Evolutionary conservation across 1,140 invertebrate genomes (phyloP).

Genomic region (Orchesella cincta): DNA sequence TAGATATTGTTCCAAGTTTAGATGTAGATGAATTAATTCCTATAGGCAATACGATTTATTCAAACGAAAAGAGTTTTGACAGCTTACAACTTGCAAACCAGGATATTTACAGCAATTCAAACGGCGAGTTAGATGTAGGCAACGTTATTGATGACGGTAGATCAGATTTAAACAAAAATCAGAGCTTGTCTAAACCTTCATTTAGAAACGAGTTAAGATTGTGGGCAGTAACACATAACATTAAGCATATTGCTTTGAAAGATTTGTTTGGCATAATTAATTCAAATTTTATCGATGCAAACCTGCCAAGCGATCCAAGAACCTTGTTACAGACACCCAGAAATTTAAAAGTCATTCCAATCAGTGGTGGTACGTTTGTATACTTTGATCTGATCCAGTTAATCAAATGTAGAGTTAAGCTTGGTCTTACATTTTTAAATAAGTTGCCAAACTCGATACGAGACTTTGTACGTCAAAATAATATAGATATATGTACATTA

Average conservation of each 20-base stretch:
- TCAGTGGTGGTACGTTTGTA: not conserved
- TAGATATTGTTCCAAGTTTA: not conserved
- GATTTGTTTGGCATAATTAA: not conserved
- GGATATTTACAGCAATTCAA: not conserved
- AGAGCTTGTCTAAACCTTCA: not conserved
- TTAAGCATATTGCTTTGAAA: not conserved
- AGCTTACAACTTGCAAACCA: not conserved
- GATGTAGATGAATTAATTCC: not conserved
- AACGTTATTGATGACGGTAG: not conserved
- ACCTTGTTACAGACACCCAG: slow-evolving; percentile 2
- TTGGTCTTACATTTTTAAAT: not conserved
- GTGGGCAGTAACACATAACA: slow-evolving; percentile 7
- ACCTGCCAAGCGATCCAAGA: slow-evolving; percentile 7
- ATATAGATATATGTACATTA: slow-evolving; percentile 25
- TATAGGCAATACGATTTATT: not conserved
- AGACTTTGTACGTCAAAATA: slow-evolving; percentile 45
- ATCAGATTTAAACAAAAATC: not conserved
- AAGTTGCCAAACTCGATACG: slow-evolving; percentile 30
- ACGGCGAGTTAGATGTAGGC: too few relatives aligned
- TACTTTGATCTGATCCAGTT: not conserved
- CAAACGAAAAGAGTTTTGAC: not conserved
- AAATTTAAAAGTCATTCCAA: not conserved
- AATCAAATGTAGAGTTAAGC: not conserved
- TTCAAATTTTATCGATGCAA: not conserved
- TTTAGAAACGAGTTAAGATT: not conserved